These are phyloP conservation scores for Andrena trimmerana DNA, from an alignment of 2,888 invertebrate species.

Conservation along the genomic window DNA sequence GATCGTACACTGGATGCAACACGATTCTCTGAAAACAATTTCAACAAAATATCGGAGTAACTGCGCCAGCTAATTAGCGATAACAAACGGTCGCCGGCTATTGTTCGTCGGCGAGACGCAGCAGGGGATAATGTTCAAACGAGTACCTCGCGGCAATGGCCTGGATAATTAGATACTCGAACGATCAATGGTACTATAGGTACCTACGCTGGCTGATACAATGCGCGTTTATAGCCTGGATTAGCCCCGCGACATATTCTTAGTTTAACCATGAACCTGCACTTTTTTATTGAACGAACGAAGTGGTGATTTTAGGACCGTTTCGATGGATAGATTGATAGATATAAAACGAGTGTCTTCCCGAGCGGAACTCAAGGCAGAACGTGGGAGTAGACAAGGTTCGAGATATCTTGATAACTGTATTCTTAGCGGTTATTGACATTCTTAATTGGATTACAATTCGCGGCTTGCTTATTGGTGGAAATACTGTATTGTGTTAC, in stretches of 20 bases:
- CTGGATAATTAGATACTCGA: constrained; percentile 54
- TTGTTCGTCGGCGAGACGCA: constrained; percentile 26
- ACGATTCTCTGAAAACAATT: constrained; percentile 48
- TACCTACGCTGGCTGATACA: constrained; percentile 8
- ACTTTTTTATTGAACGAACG: constrained; percentile 26
- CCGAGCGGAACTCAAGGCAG: not conserved
- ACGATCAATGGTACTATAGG: constrained; percentile 52
- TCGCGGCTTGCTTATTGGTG: constrained; percentile 47
- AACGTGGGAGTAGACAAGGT: not conserved
- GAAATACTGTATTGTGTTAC: constrained; percentile 52
- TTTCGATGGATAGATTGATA: constrained; percentile 3
- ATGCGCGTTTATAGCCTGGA: constrained; percentile 26
- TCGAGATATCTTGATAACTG: constrained; percentile 14
- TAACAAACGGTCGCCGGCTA: constrained; percentile 50
- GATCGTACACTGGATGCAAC: constrained; percentile 63
- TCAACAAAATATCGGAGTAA: constrained; percentile 50
- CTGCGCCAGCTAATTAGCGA: constrained; percentile 47
- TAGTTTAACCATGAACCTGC: constrained; percentile 12
- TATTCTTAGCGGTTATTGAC: constrained; percentile 29
- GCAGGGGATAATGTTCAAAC: constrained; percentile 17
- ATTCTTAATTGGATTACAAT: constrained; percentile 53
- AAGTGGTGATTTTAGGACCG: constrained; percentile 48
- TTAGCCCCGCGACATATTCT: constrained; percentile 1
- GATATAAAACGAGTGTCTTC: not conserved
- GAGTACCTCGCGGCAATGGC: constrained; percentile 30